These are phyloP conservation scores for Dromas ardeola DNA, from an alignment of 2,113 vertebrate species.

Conservation along the genomic window DNA sequence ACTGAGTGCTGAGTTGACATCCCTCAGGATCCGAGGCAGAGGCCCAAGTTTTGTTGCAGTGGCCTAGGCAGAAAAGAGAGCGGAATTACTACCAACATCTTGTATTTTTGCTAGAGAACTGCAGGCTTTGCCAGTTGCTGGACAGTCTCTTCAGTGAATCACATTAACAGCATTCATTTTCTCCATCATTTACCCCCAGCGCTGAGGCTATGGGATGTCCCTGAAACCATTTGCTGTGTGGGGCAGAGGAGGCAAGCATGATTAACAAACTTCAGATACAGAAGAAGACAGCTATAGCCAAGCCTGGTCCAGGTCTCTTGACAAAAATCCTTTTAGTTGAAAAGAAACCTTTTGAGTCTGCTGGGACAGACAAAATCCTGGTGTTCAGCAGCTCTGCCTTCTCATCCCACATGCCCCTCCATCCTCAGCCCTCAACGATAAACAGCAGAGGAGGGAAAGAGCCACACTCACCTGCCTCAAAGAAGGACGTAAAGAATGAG, in stretches of 20 bases:
- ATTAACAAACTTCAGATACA: not conserved
- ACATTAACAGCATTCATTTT: not conserved
- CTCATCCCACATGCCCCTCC: not conserved
- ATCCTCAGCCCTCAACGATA: not conserved
- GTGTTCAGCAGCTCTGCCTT: not conserved
- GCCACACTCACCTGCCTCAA: not conserved
- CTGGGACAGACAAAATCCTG: not conserved
- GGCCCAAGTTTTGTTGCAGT: slow-evolving; percentile 90
- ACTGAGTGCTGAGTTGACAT: slow-evolving; percentile 88
- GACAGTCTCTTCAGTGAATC: not conserved
- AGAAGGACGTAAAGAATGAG: too few relatives aligned
- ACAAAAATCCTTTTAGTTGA: not conserved
- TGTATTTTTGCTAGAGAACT: not conserved
- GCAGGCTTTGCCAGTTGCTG: not conserved
- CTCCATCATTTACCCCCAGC: not conserved
- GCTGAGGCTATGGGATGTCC: not conserved
- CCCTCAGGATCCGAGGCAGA: slow-evolving; percentile 91
- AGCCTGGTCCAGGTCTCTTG: not conserved
- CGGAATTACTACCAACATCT: not conserved
- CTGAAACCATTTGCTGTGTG: not conserved
- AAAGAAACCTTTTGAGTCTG: not conserved
- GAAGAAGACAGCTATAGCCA: not conserved
- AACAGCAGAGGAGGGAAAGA: not conserved
- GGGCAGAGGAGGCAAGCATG: not conserved
- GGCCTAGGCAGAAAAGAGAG: slow-evolving; percentile 71